Evolutionary conservation across 2,888 invertebrate genomes (phyloP).

Genomic region (Chouioia cunea): DNA sequence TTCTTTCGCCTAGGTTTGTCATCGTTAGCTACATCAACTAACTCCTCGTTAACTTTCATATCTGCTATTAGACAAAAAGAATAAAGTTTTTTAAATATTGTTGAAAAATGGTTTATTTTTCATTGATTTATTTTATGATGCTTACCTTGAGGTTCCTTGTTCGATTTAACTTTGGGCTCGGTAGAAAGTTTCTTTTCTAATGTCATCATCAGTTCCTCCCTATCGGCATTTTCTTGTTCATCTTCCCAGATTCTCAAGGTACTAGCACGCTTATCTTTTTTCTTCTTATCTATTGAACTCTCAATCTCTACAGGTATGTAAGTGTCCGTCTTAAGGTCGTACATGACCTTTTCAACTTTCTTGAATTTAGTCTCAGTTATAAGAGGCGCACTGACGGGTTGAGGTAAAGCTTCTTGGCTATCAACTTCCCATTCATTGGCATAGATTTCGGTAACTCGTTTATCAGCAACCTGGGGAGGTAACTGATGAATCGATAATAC

Average conservation of each 20-base stretch:
- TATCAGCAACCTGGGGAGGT: conserved; percentile 55
- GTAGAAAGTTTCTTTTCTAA: conserved; percentile 42
- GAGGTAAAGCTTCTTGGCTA: conserved; percentile 60
- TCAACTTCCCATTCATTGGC: conserved; percentile 66
- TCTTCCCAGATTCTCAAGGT: conserved; percentile 65
- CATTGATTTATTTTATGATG: background rate
- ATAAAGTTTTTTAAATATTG: conserved; percentile 2
- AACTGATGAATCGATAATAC: conserved; percentile 63
- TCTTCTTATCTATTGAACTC: conserved; percentile 53
- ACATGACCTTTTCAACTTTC: conserved; percentile 59
- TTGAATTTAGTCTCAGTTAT: conserved; percentile 48
- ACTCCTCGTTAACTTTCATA: background rate
- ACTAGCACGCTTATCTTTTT: conserved; percentile 55
- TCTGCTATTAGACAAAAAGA: background rate
- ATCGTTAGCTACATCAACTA: conserved; percentile 2
- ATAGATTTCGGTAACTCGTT: conserved; percentile 49
- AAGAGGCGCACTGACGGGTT: conserved; percentile 30
- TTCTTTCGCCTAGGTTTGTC: conserved; percentile 54
- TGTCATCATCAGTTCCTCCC: conserved; percentile 58
- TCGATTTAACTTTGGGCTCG: conserved; percentile 34
- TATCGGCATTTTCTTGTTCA: conserved; percentile 65
- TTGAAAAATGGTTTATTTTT: conserved; percentile 7
- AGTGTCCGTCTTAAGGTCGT: conserved; percentile 63
- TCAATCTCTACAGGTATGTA: conserved; percentile 62
- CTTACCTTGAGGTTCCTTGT: conserved; percentile 35